Percentiles rank a stretch among this genome's conserved stretches.
These are phyloP conservation scores for Pongo abelii DNA, from an alignment of 2,113 vertebrate genomes.

Conservation along the genomic window DNA sequence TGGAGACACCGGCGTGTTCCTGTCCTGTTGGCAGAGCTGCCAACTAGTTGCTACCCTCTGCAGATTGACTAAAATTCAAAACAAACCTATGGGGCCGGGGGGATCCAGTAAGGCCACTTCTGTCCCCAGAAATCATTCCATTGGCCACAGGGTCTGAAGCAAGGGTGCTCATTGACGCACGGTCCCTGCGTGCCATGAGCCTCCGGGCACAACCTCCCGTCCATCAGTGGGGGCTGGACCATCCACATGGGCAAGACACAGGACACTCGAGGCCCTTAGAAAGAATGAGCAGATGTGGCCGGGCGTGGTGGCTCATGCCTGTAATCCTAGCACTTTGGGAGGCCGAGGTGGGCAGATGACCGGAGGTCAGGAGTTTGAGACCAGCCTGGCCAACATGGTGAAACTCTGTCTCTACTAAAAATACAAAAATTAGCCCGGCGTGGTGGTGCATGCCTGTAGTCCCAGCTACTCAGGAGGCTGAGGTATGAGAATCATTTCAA, in stretches of 20 bases:
- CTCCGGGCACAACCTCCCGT: background rate
- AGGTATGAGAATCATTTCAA: no score
- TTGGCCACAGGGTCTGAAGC: background rate
- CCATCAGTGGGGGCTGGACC: background rate
- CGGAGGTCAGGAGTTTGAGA: no score
- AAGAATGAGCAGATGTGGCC: background rate
- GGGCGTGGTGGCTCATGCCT: no score
- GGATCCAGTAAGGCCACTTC: background rate
- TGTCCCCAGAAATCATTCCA: background rate
- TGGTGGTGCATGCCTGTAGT: no score
- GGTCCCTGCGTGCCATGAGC: background rate
- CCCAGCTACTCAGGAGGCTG: no score
- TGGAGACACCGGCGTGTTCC: background rate
- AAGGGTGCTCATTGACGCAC: rapidly evolving
- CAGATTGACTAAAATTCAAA: background rate
- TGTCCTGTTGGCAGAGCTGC: no score
- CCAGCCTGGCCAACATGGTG: no score
- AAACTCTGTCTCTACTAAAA: no score
- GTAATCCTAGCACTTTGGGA: no score
- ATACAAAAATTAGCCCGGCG: no score
- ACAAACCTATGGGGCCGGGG: rapidly evolving
- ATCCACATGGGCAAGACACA: background rate
- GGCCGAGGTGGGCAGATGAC: no score
- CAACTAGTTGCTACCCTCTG: background rate
- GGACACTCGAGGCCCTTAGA: background rate